Evolutionary conservation across 2,797 vertebrate species (phyloP).

Genomic region (Poeciliopsis turneri): DNA sequence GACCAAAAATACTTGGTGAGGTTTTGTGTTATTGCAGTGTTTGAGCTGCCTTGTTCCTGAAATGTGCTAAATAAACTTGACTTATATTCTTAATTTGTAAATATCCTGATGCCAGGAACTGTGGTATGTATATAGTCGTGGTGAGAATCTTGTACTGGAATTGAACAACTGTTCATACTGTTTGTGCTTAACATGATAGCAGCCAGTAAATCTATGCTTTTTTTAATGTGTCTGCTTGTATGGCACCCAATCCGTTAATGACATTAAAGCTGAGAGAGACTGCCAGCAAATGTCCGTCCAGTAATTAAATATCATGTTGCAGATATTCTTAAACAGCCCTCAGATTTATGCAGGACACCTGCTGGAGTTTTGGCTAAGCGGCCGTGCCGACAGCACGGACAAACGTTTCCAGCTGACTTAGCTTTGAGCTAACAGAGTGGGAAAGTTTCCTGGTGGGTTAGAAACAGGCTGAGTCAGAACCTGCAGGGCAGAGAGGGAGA

Average conservation of each 20-base stretch:
- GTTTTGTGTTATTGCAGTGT: neutral
- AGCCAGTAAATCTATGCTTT: neutral
- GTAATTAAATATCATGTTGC: conserved; percentile 35
- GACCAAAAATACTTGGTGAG: too few species aligned
- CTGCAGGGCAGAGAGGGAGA: conserved; percentile 26
- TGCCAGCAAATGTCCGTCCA: conserved; percentile 10
- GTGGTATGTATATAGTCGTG: neutral
- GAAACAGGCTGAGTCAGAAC: conserved; percentile 40
- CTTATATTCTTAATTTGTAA: neutral
- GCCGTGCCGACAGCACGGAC: conserved; percentile 19
- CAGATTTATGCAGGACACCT: neutral
- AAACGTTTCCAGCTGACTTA: conserved; percentile 12
- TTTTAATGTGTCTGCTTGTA: conserved; percentile 16
- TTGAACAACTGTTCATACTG: neutral
- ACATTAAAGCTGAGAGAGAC: conserved; percentile 35
- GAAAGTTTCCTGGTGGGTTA: conserved; percentile 2
- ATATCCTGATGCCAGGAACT: neutral
- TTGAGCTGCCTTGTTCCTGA: neutral
- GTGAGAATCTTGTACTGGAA: neutral
- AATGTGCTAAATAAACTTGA: neutral
- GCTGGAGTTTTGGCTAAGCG: conserved; percentile 19
- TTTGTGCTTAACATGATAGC: conserved; percentile 1
- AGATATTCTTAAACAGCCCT: neutral
- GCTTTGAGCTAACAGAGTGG: conserved; percentile 8
- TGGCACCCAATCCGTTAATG: conserved; percentile 45